phyloP scores from a whole-genome alignment of 2,888 invertebrate genomes.

The Vannuccia rotundouncinata region DNA sequence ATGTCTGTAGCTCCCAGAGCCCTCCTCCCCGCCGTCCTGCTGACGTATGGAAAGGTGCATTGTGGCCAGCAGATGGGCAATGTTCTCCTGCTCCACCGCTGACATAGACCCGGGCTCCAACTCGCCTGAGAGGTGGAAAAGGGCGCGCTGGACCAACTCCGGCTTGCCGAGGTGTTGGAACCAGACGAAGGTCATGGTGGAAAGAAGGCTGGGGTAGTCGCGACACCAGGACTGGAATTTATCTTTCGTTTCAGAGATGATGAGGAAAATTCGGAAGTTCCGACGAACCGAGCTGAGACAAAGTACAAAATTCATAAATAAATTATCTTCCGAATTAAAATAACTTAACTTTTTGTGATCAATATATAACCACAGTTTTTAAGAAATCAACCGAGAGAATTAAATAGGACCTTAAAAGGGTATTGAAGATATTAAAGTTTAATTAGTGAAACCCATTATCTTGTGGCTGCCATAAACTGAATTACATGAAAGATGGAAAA shows the following conservation, averaged over 20 bases:
- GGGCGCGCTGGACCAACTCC: conserved; percentile 52
- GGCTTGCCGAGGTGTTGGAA: conserved; percentile 53
- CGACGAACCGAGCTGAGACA: conserved; percentile 50
- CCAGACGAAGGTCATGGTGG: conserved; percentile 55
- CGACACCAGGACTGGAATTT: conserved; percentile 51
- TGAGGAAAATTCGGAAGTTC: conserved; percentile 54
- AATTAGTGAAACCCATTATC: no score
- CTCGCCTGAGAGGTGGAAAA: conserved; percentile 45
- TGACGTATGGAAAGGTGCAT: conserved; percentile 54
- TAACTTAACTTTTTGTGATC: no score
- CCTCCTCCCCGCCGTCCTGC: conserved; percentile 50
- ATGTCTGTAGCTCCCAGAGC: conserved; percentile 50
- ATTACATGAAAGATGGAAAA: no score
- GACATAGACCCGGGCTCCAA: conserved; percentile 49
- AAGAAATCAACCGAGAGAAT: no score
- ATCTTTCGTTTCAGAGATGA: conserved; percentile 46
- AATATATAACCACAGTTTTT: no score
- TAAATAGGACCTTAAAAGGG: no score
- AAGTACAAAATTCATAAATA: no score
- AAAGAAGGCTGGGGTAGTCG: conserved; percentile 51
- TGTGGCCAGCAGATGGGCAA: conserved; percentile 55
- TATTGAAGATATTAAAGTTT: no score
- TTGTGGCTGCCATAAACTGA: no score
- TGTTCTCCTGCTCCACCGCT: conserved; percentile 51
- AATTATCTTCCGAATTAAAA: no score